These are phyloP conservation scores for Pachyuromys duprasi DNA, from an alignment of 2,797 vertebrate species.

Conservation along the genomic window DNA sequence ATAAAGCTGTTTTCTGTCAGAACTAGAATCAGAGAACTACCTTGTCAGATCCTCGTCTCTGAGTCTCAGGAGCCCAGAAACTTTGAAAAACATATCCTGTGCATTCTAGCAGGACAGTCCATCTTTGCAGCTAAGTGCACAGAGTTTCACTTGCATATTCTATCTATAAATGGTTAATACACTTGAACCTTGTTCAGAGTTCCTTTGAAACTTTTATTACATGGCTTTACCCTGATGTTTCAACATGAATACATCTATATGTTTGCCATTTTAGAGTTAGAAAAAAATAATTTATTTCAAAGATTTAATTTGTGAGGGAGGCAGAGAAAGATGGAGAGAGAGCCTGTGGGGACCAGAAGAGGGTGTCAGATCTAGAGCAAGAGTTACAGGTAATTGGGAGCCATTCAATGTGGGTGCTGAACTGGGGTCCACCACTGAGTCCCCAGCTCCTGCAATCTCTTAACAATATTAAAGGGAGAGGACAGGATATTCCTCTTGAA, in stretches of 20 bases:
- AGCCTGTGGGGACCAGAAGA: not conserved
- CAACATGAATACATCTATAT: not conserved
- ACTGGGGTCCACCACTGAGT: not conserved
- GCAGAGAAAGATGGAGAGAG: too few relatives aligned
- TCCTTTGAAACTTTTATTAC: not conserved
- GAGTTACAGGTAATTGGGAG: not conserved
- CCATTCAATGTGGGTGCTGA: not conserved
- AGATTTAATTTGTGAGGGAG: too few relatives aligned
- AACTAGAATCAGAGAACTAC: conserved; percentile 9
- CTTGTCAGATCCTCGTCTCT: not conserved
- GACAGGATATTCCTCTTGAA: not conserved
- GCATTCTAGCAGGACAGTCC: not conserved
- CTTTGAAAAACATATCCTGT: not conserved
- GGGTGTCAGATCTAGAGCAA: not conserved
- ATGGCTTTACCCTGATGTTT: not conserved
- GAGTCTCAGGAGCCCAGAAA: not conserved
- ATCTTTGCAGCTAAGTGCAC: not conserved
- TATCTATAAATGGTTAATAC: not conserved
- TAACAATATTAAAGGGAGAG: not conserved
- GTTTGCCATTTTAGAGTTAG: not conserved
- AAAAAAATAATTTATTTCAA: not conserved
- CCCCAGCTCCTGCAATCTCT: not conserved
- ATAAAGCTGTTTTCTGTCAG: conserved; percentile 10
- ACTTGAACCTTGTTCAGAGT: not conserved
- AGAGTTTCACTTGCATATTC: not conserved